Conservation (phyloP, 1,140 invertebrate species). For the Drosophila athabasca region DNA sequence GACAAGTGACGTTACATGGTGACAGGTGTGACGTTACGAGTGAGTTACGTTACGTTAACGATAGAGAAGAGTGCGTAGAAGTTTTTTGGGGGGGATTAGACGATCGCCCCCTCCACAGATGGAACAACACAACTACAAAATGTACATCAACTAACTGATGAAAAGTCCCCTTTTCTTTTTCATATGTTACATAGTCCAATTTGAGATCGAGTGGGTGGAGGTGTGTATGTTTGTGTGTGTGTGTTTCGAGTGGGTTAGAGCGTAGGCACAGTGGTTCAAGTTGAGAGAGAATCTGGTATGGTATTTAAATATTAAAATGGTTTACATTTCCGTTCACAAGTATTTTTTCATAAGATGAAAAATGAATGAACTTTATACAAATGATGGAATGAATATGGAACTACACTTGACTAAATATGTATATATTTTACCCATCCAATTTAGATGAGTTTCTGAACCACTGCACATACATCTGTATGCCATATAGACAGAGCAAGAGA, state of each 20-base stretch:
- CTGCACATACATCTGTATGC: too few species aligned
- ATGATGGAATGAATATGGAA: too few species aligned
- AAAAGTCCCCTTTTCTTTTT: too few species aligned
- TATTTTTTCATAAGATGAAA: too few species aligned
- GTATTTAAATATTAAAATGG: slow-evolving; percentile 7
- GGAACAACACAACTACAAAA: slow-evolving; percentile 5
- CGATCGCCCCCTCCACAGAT: slow-evolving; percentile 1
- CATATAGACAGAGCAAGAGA: background rate
- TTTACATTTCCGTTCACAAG: too few species aligned
- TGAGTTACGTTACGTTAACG: slow-evolving; percentile 30
- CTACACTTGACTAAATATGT: too few species aligned
- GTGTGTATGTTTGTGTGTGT: background rate
- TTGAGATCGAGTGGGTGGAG: background rate
- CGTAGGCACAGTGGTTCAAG: too few species aligned
- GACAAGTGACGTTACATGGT: background rate
- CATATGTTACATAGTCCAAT: slow-evolving; percentile 10
- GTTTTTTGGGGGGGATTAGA: background rate
- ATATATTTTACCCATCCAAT: too few species aligned
- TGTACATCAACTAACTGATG: slow-evolving; percentile 12
- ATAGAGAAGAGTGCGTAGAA: slow-evolving; percentile 14
- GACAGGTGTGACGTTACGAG: slow-evolving; percentile 14
- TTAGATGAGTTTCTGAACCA: too few species aligned
- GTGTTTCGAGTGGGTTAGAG: background rate
- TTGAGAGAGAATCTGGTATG: too few species aligned
- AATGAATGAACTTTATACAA: too few species aligned